Conservation (phyloP, 2,113 vertebrate species). For the Micromys minutus region DNA sequence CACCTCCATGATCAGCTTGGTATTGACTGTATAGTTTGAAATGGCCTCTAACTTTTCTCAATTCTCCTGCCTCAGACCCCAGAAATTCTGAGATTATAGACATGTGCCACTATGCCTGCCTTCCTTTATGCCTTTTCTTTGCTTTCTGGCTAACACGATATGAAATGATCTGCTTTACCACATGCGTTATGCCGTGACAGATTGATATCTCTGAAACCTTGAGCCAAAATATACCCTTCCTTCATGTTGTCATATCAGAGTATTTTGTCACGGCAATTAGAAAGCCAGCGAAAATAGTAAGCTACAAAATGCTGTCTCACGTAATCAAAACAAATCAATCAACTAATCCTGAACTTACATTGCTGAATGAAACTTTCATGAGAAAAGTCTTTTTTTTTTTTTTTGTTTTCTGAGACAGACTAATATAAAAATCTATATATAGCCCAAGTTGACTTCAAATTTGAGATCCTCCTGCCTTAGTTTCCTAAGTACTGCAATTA, state of each 20-base stretch:
- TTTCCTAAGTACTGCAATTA: neutral
- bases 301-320: neutral
- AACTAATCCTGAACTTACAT: neutral
- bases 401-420: neutral
- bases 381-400: neutral
- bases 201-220: neutral
- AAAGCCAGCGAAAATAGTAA: neutral
- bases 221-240: neutral
- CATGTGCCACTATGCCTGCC: neutral
- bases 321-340: neutral
- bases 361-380: conserved; percentile 17
- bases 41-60: neutral
- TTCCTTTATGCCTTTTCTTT: neutral
- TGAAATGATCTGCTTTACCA: neutral
- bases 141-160: neutral
- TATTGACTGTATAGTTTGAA: neutral
- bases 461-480: neutral
- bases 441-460: neutral
- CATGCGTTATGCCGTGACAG: neutral
- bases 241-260: neutral
- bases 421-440: neutral
- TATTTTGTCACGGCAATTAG: neutral
- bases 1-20: neutral
- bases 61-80: neutral
- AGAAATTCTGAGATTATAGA: neutral